Evolutionary conservation across 2,888 invertebrate genomes (phyloP), one percentile per base, ranked within the genome.

Genomic region (Corythucha ciliata): DNA sequence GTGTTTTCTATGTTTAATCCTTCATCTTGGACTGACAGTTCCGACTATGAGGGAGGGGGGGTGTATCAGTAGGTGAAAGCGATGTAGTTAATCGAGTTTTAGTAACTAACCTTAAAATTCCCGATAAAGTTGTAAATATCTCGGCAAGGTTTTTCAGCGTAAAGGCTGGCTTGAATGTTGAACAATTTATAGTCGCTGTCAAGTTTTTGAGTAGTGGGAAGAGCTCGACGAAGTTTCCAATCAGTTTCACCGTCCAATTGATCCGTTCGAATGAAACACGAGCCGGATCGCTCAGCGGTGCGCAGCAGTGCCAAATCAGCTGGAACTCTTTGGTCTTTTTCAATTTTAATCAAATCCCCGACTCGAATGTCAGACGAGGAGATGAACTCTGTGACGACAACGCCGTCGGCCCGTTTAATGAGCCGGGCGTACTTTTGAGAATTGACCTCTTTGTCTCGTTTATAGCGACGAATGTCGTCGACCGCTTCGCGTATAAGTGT

Each of bases 111-210:
- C n/a, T n/a, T 77, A 63, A 81, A 90, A 2, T 88, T 92, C 48
- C 94, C 94, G 58, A 91, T 87, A 65, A 96, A 99, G 36, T 88
- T 87, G 70, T 99, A 94, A 61, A 99, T 98, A 68, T 96, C 96
- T 65, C 88, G 86, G 69, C 94, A 93, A 0, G 98, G 98, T 65
- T 94, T 93, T 67, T 99, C 98, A 5, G 29, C 51, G 14, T 33
- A 14, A 18, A 1, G 92, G 90, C 69, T 83, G 0, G 92, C 92
- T 65, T 85, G 84, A 50, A 92, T 83, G 63, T 81, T 81, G 57
- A 87, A 80, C 21, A 89, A 70, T 57, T 85, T 87, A 2, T 80
- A 77, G 67, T 93, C 91, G 29, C 77, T 78, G 6, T 79, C 78
- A 7, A 94, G 73, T 66, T 88, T 88, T 69, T 98, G 97, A 0